Conservation (phyloP, 2,797 vertebrate species). For the Buceros bicornis region DNA sequence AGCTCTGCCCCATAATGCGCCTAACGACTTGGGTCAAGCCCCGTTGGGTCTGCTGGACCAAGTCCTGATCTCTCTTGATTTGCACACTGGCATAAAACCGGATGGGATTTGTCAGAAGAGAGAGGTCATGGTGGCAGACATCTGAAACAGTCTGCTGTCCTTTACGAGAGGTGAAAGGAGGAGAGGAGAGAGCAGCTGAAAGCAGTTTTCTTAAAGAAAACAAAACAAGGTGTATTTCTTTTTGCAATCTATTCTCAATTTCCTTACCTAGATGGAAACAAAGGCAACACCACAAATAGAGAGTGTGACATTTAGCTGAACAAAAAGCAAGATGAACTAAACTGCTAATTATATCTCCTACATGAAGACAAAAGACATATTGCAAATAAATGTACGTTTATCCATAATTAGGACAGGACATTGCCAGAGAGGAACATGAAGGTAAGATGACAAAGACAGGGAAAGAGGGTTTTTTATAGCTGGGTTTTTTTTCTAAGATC, state of each 20-base stretch:
- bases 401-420: not conserved
- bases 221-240: not conserved
- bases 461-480: not conserved
- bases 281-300: not conserved
- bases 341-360: constrained; percentile 3
- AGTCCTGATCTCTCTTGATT: not conserved
- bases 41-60: not conserved
- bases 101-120: not conserved
- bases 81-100: not conserved
- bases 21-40: not conserved
- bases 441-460: not conserved
- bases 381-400: not conserved
- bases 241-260: not conserved
- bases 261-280: not conserved
- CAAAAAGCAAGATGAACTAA: constrained; percentile 3
- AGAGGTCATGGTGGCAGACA: not conserved
- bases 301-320: constrained; percentile 7
- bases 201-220: not conserved
- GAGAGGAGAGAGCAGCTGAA: not conserved
- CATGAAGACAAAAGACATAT: not conserved
- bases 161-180: not conserved
- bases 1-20: not conserved
- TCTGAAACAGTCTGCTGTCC: not conserved
- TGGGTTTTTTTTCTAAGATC: not conserved
- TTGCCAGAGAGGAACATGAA: not conserved